Evolutionary conservation across 2,888 invertebrate species (phyloP).

Genomic region (Drosophila borborema): DNA sequence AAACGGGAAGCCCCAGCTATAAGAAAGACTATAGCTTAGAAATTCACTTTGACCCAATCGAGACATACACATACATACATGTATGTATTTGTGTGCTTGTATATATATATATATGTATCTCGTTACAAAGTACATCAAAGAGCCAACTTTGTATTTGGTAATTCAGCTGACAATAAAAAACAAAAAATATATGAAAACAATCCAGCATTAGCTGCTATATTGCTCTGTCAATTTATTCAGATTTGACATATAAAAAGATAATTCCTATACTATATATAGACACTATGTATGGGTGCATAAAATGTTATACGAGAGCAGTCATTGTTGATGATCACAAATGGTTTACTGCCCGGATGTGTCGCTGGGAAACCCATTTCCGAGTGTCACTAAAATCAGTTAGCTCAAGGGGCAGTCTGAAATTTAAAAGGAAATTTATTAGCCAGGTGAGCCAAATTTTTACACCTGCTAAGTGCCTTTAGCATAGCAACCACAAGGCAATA

Average conservation of each 20-base stretch:
- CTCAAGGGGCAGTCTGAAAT: background rate
- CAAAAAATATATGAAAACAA: background rate
- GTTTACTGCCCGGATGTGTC: background rate
- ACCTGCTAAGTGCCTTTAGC: background rate
- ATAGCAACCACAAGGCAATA: background rate
- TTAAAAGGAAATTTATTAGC: background rate
- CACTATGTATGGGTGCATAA: background rate
- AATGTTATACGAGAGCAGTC: background rate
- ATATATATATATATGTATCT: background rate
- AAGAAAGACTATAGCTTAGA: slow-evolving; percentile 6
- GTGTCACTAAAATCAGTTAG: background rate
- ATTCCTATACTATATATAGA: background rate
- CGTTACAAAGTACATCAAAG: slow-evolving; percentile 4
- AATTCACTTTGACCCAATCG: slow-evolving; percentile 28
- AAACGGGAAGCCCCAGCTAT: background rate
- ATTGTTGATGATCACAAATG: background rate
- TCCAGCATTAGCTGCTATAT: slow-evolving; percentile 1
- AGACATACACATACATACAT: background rate
- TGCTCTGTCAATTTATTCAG: background rate
- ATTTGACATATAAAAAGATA: background rate
- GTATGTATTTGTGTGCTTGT: background rate
- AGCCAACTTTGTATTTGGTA: slow-evolving; percentile 9
- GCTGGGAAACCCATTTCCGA: background rate
- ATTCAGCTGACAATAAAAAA: background rate
- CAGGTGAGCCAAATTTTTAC: background rate